Conservation (phyloP, 2,113 vertebrate genomes). For the Chlorodrepanis virens region DNA sequence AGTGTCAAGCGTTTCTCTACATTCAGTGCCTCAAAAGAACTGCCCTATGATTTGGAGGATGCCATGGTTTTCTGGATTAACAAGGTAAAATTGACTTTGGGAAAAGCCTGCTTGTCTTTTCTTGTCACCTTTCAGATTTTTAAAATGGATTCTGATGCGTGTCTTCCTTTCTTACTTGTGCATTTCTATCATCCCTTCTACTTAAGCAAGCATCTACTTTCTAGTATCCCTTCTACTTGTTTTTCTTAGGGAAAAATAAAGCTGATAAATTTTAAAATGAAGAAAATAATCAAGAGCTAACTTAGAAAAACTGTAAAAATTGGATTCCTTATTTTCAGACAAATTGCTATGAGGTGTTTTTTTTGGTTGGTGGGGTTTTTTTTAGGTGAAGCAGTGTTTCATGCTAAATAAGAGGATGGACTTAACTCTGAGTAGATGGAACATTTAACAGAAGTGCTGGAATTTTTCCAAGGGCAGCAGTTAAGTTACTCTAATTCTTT, state of each 20-base stretch:
- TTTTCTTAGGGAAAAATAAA: not conserved
- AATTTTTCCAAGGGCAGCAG: not conserved
- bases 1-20: constrained; percentile 97
- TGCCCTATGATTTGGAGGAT: constrained; percentile 97
- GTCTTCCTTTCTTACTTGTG: not conserved
- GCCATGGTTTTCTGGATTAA: constrained; percentile 99
- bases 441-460: not conserved
- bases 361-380: accelerated
- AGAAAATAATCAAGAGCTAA: not conserved
- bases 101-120: not conserved
- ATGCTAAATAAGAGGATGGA: not conserved
- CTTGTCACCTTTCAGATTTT: not conserved
- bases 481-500: not conserved
- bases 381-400: not conserved
- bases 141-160: not conserved
- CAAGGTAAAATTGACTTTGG: constrained; percentile 78
- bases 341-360: not conserved
- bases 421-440: not conserved
- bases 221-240: not conserved
- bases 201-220: not conserved
- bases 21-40: constrained; percentile 95
- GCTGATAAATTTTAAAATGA: not conserved
- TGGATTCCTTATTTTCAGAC: not conserved
- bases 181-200: not conserved
- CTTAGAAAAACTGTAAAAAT: not conserved